Base-by-base conservation (phyloP, 2,113 vertebrate species). In the Toxostoma redivivum region DNA sequence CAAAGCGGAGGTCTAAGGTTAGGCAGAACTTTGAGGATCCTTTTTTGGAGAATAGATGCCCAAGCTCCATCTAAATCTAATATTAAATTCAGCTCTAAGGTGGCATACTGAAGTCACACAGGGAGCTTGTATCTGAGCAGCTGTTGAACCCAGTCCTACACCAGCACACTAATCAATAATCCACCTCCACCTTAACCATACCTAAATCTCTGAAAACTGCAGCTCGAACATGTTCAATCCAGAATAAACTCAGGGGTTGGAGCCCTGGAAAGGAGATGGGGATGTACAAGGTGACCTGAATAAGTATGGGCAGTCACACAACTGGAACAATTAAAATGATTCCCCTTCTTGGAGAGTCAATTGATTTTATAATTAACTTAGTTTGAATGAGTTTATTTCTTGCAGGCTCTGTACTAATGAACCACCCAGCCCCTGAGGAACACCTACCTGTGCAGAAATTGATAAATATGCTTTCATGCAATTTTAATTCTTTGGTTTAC, bases 321-420 rank as follows among this genome's bases (percentile, higher is more conserved):
- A 84, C 42, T 86, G 89, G 82, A 85, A 77, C 88, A 90, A 28
- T 67, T 88, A 88, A 90, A 85, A 81, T 81, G 4, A 31, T 25
- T 77, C 25, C 50, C 15, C 12, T 94, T 94, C 58, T 66, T 62
- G 33, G 27, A 44, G 40, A 88, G 10, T 62, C 17, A 66, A 28
- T 90, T 80, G 38, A 47, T 95, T 95, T 96, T 92, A 66, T 74
- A 90, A 96, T 93, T 93, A 74, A 83, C 51, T 96, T 71, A 9
- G 58, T 69, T 88, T 56, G 50, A 80, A 54, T 12, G 15, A 95
- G 85, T 88, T 95, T 47, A 71, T 53, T 48, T 85, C 74, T 95
- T 80, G 51, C 37, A 71, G 38, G 28, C 27, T 88, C 38, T 48
- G 37, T 48, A 56, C 64, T 91, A 92, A 92, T 92, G 69, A 92